Percentiles rank a stretch among this genome's conserved stretches.
Evolutionary conservation across 2,113 vertebrate species (phyloP).

Genomic region (Upupa epops): DNA sequence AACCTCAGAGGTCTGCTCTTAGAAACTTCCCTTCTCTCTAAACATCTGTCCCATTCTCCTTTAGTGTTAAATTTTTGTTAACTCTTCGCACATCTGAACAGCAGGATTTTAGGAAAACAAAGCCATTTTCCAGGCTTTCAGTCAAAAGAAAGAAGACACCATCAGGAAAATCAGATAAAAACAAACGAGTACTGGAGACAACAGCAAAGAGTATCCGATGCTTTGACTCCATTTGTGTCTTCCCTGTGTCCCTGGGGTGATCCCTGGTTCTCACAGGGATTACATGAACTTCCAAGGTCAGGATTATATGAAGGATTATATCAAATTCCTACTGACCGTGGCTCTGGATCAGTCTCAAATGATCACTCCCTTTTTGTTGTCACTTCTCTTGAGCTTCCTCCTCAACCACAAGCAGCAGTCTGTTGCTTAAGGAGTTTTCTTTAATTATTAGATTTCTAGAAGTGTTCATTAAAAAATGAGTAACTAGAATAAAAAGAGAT

Average conservation of each 20-base stretch:
- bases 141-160: background rate
- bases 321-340: background rate
- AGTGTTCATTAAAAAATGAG: background rate
- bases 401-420: background rate
- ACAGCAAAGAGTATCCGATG: background rate
- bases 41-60: background rate
- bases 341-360: background rate
- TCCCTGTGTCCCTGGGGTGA: background rate
- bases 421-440: background rate
- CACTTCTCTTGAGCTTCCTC: background rate
- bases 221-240: background rate
- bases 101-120: background rate
- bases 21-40: background rate
- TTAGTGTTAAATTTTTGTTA: background rate
- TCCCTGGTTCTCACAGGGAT: rapidly evolving
- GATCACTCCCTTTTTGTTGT: background rate
- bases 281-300: background rate
- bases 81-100: background rate
- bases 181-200: background rate
- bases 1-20: background rate
- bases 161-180: background rate
- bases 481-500: background rate
- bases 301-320: no score
- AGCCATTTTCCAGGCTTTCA: background rate
- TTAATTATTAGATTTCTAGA: background rate